Percentiles rank a stretch among this genome's conserved stretches.
Conservation (phyloP, 2,888 invertebrate species). For the Ernsta delagoae region DNA sequence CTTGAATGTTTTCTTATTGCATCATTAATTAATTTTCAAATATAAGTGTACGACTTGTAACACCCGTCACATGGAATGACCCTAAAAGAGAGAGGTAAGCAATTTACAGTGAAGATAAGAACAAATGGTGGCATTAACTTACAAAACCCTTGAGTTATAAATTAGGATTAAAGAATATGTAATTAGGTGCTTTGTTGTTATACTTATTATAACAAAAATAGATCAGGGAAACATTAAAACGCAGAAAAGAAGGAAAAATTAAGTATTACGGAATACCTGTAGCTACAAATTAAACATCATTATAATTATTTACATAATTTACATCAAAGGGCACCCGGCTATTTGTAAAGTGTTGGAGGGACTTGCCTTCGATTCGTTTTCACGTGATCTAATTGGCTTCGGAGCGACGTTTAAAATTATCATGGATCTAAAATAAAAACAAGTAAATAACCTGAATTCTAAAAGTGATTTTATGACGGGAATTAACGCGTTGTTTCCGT, state of each 20-base stretch:
- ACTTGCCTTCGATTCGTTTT: slow-evolving; percentile 56
- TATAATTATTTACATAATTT: not conserved
- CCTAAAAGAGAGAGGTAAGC: too few species aligned
- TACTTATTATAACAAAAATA: too few species aligned
- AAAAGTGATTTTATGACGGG: slow-evolving; percentile 85
- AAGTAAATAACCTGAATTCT: slow-evolving; percentile 85
- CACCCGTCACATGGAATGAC: too few species aligned
- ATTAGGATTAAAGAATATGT: not conserved
- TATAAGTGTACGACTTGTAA: too few species aligned
- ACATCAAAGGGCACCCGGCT: slow-evolving; percentile 33
- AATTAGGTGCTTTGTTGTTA: too few species aligned
- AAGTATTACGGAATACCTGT: too few species aligned
- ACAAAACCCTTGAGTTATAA: not conserved
- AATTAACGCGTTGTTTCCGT: slow-evolving; percentile 85
- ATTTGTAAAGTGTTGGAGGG: slow-evolving; percentile 40
- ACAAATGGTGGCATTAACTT: not conserved
- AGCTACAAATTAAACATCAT: not conserved
- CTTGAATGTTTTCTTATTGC: too few species aligned
- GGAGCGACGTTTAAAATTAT: slow-evolving; percentile 80
- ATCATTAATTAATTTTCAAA: too few species aligned
- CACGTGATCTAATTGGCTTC: slow-evolving; percentile 81
- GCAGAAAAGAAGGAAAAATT: too few species aligned
- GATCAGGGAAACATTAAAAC: not conserved
- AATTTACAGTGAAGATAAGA: too few species aligned
- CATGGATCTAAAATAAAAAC: slow-evolving; percentile 83